Percentiles rank a stretch among this genome's conserved stretches.
phyloP scores from a whole-genome alignment of 2,888 invertebrate genomes.

The Ceraclea dissimilis region DNA sequence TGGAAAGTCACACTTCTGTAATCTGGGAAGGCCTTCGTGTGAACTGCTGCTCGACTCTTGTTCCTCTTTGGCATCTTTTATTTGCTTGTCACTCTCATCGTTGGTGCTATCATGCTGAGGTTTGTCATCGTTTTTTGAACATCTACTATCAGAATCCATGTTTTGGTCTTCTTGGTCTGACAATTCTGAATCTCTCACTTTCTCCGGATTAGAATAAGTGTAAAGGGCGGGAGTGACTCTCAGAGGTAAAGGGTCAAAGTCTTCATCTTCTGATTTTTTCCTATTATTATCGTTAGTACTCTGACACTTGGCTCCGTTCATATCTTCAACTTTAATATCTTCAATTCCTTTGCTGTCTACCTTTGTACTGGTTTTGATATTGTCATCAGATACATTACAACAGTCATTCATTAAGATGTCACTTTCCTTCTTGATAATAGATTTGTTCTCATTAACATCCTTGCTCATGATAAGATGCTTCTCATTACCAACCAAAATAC shows the following conservation, averaged over 20 bases:
- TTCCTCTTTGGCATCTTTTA: conserved; percentile 33
- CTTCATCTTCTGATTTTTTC: conserved; percentile 31
- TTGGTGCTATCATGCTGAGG: conserved; percentile 23
- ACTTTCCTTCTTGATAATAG: conserved; percentile 22
- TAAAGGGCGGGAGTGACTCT: conserved; percentile 67
- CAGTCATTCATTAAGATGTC: conserved; percentile 33
- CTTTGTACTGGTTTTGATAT: background rate
- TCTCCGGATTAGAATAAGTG: conserved; percentile 70
- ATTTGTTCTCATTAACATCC: conserved; percentile 34
- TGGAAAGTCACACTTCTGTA: conserved; percentile 42
- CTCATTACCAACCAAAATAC: conserved; percentile 25
- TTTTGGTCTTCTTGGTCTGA: conserved; percentile 28
- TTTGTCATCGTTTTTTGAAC: background rate
- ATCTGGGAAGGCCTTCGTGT: conserved; percentile 27
- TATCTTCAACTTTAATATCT: conserved; percentile 13
- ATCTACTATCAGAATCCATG: background rate
- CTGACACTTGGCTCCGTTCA: conserved; percentile 4
- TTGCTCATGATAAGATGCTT: conserved; percentile 23
- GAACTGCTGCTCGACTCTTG: conserved; percentile 26
- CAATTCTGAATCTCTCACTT: conserved; percentile 45
- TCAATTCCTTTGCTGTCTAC: conserved; percentile 16
- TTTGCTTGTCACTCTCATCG: conserved; percentile 24
- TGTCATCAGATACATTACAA: conserved; percentile 26
- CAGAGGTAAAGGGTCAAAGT: conserved; percentile 60
- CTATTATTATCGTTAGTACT: conserved; percentile 19